Conservation (phyloP, 2,797 vertebrate genomes). For the Dryobates pubescens region DNA sequence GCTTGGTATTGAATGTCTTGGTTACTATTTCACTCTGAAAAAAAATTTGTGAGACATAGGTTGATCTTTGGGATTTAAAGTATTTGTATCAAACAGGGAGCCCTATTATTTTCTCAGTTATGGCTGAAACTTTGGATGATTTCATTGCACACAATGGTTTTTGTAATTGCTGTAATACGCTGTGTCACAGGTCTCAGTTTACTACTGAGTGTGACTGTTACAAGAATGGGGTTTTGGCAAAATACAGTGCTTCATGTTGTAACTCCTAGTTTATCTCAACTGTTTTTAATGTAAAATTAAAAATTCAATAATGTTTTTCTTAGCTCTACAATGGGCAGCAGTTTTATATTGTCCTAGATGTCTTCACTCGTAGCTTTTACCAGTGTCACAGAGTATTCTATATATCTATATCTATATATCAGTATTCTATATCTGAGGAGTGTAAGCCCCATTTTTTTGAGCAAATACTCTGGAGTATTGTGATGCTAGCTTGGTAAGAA, state of each 20-base stretch:
- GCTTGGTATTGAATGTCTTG: background rate
- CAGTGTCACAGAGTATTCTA: background rate
- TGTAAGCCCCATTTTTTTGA: background rate
- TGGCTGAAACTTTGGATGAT: background rate
- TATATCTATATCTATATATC: background rate
- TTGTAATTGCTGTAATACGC: background rate
- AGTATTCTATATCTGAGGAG: background rate
- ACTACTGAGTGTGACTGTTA: background rate
- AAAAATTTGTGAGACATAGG: background rate
- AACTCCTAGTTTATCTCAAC: background rate
- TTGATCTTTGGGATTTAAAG: background rate
- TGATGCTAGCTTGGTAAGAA: background rate
- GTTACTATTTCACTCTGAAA: background rate
- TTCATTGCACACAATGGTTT: fast-evolving
- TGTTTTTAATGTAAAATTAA: background rate
- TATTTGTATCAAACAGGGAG: background rate
- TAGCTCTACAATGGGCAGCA: background rate
- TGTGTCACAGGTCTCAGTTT: background rate
- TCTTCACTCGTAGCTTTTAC: background rate
- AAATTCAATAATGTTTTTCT: background rate
- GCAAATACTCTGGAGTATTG: background rate
- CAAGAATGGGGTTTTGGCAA: background rate
- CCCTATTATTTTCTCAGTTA: background rate
- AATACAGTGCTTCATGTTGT: background rate
- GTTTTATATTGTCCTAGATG: background rate